These are phyloP conservation scores for Brachionus rotundiformis DNA, from an alignment of 1,140 invertebrate genomes.

Conservation along the genomic window DNA sequence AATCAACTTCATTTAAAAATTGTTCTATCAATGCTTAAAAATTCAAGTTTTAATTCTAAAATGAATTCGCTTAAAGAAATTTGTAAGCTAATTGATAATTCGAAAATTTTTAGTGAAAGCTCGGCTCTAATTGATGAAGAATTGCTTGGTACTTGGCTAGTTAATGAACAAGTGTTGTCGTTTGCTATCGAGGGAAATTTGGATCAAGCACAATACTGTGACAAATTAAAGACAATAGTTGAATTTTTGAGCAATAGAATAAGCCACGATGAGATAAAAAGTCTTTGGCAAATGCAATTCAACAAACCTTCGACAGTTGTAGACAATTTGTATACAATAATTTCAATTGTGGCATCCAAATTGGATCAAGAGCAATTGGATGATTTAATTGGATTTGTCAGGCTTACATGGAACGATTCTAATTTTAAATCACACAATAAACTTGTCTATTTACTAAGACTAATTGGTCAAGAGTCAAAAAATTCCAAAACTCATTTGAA, in stretches of 20 bases:
- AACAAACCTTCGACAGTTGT: slow-evolving; percentile 62
- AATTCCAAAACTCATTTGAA: slow-evolving; percentile 53
- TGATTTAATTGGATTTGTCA: slow-evolving; percentile 65
- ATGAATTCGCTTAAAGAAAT: slow-evolving; percentile 68
- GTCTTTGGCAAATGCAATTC: slow-evolving; percentile 66
- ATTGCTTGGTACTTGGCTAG: slow-evolving; percentile 66
- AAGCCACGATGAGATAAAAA: slow-evolving; percentile 65
- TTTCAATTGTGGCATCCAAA: slow-evolving; percentile 66
- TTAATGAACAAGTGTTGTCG: slow-evolving; percentile 65
- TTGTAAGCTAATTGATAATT: slow-evolving; percentile 34
- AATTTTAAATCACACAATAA: slow-evolving; percentile 60
- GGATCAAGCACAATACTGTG: slow-evolving; percentile 68
- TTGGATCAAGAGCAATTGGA: slow-evolving; percentile 66
- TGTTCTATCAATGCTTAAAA: slow-evolving; percentile 67
- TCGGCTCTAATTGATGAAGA: slow-evolving; percentile 53
- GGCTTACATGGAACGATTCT: slow-evolving; percentile 58
- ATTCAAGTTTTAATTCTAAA: slow-evolving; percentile 67
- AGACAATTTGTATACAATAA: slow-evolving; percentile 68
- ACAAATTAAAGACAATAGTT: slow-evolving; percentile 67
- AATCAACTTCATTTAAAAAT: slow-evolving; percentile 65
- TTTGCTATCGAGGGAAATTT: slow-evolving; percentile 68
- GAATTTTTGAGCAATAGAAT: slow-evolving; percentile 67
- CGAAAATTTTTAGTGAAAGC: neutral
- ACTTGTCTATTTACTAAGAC: slow-evolving; percentile 65
- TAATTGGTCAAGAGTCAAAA: slow-evolving; percentile 66